These are phyloP conservation scores for Synergus japonicus DNA, from an alignment of 2,888 invertebrate species.

Conservation along the genomic window DNA sequence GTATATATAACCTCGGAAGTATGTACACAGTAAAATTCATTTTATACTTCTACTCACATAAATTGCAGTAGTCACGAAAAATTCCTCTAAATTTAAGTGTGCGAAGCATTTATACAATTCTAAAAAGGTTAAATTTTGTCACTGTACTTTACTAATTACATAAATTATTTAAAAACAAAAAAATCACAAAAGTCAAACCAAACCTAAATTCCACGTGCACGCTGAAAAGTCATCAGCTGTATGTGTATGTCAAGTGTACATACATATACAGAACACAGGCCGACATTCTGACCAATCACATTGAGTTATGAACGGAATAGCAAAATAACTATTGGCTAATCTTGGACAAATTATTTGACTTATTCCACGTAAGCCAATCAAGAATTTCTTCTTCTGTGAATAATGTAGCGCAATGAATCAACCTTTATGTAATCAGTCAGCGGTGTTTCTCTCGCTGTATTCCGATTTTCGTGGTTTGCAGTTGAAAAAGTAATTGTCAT, in stretches of 20 bases:
- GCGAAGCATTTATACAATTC: slow-evolving; percentile 57
- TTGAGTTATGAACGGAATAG: too few species aligned
- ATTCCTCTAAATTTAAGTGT: slow-evolving; percentile 50
- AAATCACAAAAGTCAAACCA: slow-evolving; percentile 2
- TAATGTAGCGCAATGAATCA: background rate
- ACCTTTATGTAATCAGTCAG: background rate
- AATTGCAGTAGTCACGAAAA: slow-evolving; percentile 52
- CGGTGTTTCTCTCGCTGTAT: background rate
- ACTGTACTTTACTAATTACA: background rate
- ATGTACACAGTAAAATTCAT: background rate
- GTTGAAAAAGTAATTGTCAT: slow-evolving; percentile 82
- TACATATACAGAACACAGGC: too few species aligned
- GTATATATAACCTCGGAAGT: background rate
- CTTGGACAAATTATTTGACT: background rate
- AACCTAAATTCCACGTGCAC: slow-evolving; percentile 5
- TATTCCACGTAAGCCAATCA: background rate
- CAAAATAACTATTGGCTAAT: background rate
- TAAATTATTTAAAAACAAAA: background rate
- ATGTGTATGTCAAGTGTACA: too few species aligned
- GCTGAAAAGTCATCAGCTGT: too few species aligned
- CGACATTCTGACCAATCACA: too few species aligned
- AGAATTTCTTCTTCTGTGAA: background rate
- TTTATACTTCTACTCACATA: slow-evolving; percentile 54
- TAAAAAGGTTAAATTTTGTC: background rate
- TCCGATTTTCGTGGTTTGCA: background rate